These are phyloP conservation scores for Chromoteleia sp. DNA, from an alignment of 2,888 invertebrate species.

Conservation along the genomic window DNA sequence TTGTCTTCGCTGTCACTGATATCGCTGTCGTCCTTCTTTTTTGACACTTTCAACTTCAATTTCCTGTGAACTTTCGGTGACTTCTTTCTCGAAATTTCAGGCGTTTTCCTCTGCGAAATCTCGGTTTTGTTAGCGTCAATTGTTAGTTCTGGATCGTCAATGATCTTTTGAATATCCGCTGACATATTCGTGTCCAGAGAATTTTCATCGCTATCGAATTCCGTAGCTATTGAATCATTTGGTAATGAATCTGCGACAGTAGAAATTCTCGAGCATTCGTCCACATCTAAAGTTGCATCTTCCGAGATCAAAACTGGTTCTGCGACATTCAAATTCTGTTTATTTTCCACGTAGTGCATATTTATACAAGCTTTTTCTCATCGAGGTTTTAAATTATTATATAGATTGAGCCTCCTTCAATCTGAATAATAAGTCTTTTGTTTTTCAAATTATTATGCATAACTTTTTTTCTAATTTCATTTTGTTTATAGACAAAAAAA, in stretches of 20 bases:
- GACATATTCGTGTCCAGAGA: slow-evolving; percentile 75
- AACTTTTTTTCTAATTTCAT: too few relatives aligned
- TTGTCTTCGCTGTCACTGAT: slow-evolving; percentile 77
- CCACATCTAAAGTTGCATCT: neutral
- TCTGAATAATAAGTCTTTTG: too few relatives aligned
- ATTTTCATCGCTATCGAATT: slow-evolving; percentile 78
- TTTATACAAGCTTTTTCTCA: too few relatives aligned
- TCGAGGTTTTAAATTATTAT: too few relatives aligned
- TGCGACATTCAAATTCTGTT: neutral
- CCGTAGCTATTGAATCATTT: slow-evolving; percentile 66
- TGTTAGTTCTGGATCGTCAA: slow-evolving; percentile 75
- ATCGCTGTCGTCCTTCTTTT: slow-evolving; percentile 62
- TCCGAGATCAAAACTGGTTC: neutral
- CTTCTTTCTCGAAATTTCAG: slow-evolving; percentile 11
- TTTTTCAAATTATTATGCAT: too few relatives aligned
- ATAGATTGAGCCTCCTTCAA: too few relatives aligned
- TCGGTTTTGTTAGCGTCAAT: slow-evolving; percentile 67
- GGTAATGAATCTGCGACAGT: slow-evolving; percentile 2
- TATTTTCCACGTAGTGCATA: too few relatives aligned
- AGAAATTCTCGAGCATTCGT: slow-evolving; percentile 16
- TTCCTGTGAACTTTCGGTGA: slow-evolving; percentile 2
- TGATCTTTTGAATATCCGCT: slow-evolving; percentile 74
- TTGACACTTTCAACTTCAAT: slow-evolving; percentile 10
- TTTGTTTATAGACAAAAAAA: too few relatives aligned
- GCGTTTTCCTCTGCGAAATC: neutral